Conservation (phyloP, 2,113 vertebrate genomes). For the Grus americana region DNA sequence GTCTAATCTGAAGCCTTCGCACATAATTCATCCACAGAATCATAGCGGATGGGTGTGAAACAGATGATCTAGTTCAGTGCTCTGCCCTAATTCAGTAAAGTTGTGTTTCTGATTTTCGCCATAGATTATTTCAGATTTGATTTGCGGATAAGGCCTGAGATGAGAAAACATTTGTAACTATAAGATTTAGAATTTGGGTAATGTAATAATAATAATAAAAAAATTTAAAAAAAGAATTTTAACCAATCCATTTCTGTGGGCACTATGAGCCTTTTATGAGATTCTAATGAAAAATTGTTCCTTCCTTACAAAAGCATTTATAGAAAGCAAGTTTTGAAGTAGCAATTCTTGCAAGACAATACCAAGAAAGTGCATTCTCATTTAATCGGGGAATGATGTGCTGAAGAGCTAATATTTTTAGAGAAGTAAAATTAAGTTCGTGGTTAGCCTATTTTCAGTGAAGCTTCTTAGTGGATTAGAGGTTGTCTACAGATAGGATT, state of each 20-base stretch:
- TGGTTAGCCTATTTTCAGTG: background rate
- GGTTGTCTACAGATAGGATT: constrained; percentile 20
- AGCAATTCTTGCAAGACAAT: background rate
- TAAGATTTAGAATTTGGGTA: background rate
- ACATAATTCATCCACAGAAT: background rate
- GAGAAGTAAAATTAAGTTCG: background rate
- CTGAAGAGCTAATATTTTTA: background rate
- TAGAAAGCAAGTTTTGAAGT: background rate
- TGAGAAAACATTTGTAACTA: background rate
- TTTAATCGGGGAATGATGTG: background rate
- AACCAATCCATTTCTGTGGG: background rate
- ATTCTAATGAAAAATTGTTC: background rate
- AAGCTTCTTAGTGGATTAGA: constrained; percentile 34
- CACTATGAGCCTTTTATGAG: background rate
- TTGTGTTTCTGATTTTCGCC: background rate
- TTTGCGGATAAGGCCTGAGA: background rate
- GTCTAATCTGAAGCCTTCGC: background rate
- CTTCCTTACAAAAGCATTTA: background rate
- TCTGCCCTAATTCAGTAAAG: background rate
- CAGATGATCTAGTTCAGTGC: background rate
- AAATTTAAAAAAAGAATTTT: background rate
- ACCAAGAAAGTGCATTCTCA: background rate
- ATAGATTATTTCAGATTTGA: background rate
- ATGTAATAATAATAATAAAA: background rate
- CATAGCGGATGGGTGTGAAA: background rate